phyloP scores from a whole-genome alignment of 2,888 invertebrate genomes.

The Phasia obesa region DNA sequence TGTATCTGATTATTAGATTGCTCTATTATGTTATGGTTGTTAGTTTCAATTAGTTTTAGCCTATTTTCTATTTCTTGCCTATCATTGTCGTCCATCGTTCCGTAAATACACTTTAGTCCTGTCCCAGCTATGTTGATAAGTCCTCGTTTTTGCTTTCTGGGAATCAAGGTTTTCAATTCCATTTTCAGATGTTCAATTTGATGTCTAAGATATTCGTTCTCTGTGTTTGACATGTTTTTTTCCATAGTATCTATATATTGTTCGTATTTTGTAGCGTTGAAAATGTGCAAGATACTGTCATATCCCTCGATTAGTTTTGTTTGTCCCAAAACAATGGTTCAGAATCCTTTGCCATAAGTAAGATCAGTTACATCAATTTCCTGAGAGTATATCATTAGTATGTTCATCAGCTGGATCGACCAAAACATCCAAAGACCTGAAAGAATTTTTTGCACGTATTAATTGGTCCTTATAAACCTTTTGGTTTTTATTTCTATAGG shows the following conservation, averaged over 20 bases:
- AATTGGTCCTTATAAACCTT: constrained; percentile 19
- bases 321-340: background rate
- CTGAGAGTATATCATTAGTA: background rate
- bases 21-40: background rate
- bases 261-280: background rate
- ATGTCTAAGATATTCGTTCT: no score
- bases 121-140: background rate
- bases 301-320: background rate
- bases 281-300: background rate
- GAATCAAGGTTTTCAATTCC: background rate
- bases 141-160: background rate
- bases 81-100: constrained; percentile 2
- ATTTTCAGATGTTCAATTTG: background rate
- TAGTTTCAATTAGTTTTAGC: background rate
- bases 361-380: background rate
- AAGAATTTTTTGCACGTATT: constrained; percentile 22
- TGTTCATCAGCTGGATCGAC: background rate
- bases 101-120: background rate
- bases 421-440: constrained; percentile 20
- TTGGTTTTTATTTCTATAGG: constrained; percentile 25
- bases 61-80: background rate
- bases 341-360: background rate
- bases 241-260: background rate
- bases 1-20: background rate
- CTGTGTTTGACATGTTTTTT: background rate